Evolutionary conservation across 2,888 invertebrate genomes (phyloP).

Genomic region (Pachymerium ferrugineum): DNA sequence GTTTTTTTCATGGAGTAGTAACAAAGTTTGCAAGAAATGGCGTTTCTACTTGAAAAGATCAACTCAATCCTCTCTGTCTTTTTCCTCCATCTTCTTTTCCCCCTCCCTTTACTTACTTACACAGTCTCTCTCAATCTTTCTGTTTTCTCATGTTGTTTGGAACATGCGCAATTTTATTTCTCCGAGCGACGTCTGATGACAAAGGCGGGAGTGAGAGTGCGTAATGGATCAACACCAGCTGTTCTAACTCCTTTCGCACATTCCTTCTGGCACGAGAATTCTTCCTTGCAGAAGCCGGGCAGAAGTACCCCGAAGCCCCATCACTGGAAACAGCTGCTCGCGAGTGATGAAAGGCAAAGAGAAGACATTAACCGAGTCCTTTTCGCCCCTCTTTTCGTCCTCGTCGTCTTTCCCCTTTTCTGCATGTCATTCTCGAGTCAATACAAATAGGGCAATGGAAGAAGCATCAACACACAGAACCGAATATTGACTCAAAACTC

Average conservation of each 20-base stretch:
- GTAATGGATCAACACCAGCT: slow-evolving; percentile 17
- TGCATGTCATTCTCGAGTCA: slow-evolving; percentile 4
- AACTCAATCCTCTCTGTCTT: neutral
- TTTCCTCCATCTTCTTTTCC: neutral
- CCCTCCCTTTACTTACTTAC: neutral
- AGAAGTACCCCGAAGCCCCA: slow-evolving; percentile 2
- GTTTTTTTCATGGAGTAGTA: neutral
- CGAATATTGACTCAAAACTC: neutral
- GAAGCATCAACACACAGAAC: neutral
- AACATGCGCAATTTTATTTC: slow-evolving; percentile 2
- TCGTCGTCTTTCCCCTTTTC: neutral
- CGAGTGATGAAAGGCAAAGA: slow-evolving; percentile 14
- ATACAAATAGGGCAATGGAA: neutral
- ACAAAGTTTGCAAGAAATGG: neutral
- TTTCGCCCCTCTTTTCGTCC: neutral
- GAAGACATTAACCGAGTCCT: slow-evolving; percentile 14
- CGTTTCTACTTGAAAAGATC: neutral
- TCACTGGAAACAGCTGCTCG: slow-evolving; percentile 12
- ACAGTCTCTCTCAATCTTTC: neutral
- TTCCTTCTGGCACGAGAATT: slow-evolving; percentile 17
- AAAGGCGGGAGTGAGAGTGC: slow-evolving; percentile 12
- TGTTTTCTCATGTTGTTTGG: neutral
- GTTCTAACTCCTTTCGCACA: slow-evolving; percentile 14
- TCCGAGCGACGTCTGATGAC: neutral
- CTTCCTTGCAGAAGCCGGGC: neutral